Base-by-base conservation (phyloP, 1,140 invertebrate species). In the Triops longicaudatus region DNA sequence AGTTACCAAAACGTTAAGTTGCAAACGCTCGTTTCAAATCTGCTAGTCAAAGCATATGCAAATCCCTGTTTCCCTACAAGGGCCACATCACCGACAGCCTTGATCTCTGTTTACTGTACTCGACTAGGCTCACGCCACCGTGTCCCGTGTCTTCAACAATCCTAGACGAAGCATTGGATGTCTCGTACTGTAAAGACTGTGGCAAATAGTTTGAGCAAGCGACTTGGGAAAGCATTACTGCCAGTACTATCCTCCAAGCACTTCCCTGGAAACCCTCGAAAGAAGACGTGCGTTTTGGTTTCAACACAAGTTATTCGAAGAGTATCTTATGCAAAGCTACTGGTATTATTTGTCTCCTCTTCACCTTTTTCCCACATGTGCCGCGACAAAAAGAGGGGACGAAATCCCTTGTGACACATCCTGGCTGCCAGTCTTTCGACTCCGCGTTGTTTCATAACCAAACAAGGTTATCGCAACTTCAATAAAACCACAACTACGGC, bases 241-340 rank as follows among this genome's bases (percentile, higher is more conserved):
- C 50, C 17, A 63, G 50, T 22, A 63, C 50, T 63, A 63, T 63
- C 14, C 0, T 2, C 14, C 50, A 17, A 63, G 50, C 14, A 63
- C 50, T 4, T 7, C 31, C 31, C 31, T n/a, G n/a, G n/a, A 37
- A 37, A 37, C 31, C 31, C 31, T 22, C 3, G 22, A 63, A 63
- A n/a, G 17, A 22, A 63, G 50, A 22, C 14, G 4, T 63, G 14
- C 50, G 22, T 63, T 14, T 63, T 63, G 50, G 31, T 22, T 63
- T 22, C 50, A 22, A 63, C 10, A 63, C 22, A 63, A 63, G 17
- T 63, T 63, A 22, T 63, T 63, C 22, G 50, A 63, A 9, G 22
- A 63, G 10, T 63, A 63, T 63, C 50, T 22, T 63, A 63, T 63
- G 50, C 50, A 63, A 63, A 63, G 50, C n/a, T 22, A 63, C 50